Base-by-base conservation (phyloP, 2,888 invertebrate species). In the Drosophila hawaiiensis region DNA sequence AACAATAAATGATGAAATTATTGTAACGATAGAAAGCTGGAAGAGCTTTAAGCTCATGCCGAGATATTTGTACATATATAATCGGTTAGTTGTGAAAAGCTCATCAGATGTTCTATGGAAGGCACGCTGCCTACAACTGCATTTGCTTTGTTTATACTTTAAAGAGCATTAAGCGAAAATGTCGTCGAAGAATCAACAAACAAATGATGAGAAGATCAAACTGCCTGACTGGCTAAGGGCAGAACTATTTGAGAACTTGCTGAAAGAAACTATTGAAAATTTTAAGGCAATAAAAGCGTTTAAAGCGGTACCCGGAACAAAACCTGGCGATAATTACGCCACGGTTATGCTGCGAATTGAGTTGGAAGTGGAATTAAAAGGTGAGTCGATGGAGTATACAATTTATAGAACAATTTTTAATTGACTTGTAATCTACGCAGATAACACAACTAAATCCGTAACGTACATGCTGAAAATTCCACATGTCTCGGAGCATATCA, bases 321-420 rank as follows among this genome's bases (percentile, higher is more conserved):
- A 73, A 9, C 78, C 86, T 0, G 92, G 91, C 2, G 92, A 92
- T 62, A 92, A 92, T 65, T 92, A 90, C 71, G 81, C 87, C 12
- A 91, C 92, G 0, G 41, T 89, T 5, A 89, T 92, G 89, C 55
- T 90, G 4, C 80, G 92, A n/a, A 53, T 90, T 12, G 70, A 78
- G 37, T 66, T 92, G 5, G 87, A 86, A 9, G 55, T 92, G 3
- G 77, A 90, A 37, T 62, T 92, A 4, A 68, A 68, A 43, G 84
- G 91, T 91, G 19, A 47, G 28, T 28, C 0, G n/a, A 5, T 47
- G 1, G 39, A 29, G 3, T n/a, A 41, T 3, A 19, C 1, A 16
- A n/a, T 37, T 19, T 16, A 28, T 28, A 31, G 25, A 14, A 3
- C 2, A 12, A 1, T 31, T 19, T 53, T 14, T 37, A 35, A 16